Evolutionary conservation across 2,113 vertebrate species (phyloP), one percentile per base, ranked within the genome.

Genomic region (Martes martes): DNA sequence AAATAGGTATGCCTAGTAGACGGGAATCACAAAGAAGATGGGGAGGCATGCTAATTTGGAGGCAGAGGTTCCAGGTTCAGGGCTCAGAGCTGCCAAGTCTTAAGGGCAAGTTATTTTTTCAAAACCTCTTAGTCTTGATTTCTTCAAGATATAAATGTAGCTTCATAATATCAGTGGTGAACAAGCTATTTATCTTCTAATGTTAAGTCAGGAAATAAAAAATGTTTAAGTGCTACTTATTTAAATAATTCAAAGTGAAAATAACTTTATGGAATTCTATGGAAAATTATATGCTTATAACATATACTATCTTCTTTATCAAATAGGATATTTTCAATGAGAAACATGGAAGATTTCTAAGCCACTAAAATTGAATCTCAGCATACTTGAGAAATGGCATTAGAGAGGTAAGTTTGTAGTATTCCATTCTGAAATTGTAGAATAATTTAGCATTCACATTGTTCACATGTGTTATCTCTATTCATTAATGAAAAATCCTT

Each of bases 291-390:
- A 91, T 71, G 94, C 83, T 95, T 91, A 88, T 94, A 90, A 92
- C 36, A 39, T 90, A 81, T 45, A 94, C 85, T 82, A 71, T 14
- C 24, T 96, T 39, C 6, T 92, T 97, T 96, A 95, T 97, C 96
- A 96, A 97, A 74, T 85, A 95, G 74, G 61, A 92, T 50, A 88
- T 65, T 95, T 97, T 97, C 73, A 85, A 28, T 85, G 63, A 95
- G 93, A 97, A 98, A 91, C 50, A 39, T 89, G 81, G 97, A 97
- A 96, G 50, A 74, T 92, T 97, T 97, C 52, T 94, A 90, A 95
- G 57, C 50, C 50, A 61, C 92, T 92, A 94, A 94, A 85, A 94
- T 91, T 24, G 42, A 91, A 78, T 89, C 71, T 96, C 94, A 93
- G 88, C 80, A 82, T 94, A 42, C 18, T 90, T 73, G 80, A 93